Evolutionary conservation across 2,797 vertebrate species (phyloP).

Genomic region (Pelochelys cantorii): DNA sequence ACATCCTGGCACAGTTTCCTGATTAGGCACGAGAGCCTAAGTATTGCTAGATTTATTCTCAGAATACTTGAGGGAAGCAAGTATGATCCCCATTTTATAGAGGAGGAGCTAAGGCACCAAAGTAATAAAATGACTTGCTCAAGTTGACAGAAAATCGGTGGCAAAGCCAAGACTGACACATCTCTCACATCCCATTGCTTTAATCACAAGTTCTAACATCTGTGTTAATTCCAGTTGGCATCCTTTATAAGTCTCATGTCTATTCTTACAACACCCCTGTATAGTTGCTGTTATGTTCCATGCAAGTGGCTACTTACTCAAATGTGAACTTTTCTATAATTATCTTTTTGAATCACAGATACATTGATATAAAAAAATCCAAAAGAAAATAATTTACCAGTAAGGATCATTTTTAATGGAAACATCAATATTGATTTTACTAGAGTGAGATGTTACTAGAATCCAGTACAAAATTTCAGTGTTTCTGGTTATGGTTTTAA

Average conservation of each 20-base stretch:
- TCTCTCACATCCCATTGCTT: not conserved
- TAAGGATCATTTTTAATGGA: not conserved
- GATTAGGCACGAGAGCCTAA: not conserved
- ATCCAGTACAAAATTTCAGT: not conserved
- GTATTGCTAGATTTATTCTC: not conserved
- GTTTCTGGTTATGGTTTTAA: slow-evolving; percentile 32
- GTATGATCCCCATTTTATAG: not conserved
- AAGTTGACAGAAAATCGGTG: not conserved
- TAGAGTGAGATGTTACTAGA: not conserved
- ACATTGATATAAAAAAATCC: not conserved
- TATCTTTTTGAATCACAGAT: not conserved
- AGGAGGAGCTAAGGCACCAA: not conserved
- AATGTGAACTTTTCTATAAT: not conserved
- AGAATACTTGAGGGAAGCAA: not conserved
- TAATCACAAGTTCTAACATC: not conserved
- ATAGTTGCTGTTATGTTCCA: too few relatives aligned
- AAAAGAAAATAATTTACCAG: not conserved
- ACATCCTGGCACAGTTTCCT: not conserved
- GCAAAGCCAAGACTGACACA: not conserved
- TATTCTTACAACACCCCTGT: not conserved
- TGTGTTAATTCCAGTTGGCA: not conserved
- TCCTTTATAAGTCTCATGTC: not conserved
- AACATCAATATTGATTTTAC: not conserved
- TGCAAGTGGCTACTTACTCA: not conserved
- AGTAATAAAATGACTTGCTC: not conserved